Evolutionary conservation across 2,888 invertebrate species (phyloP), one percentile per base, ranked within the genome.

Genomic region (Amphimallon solstitiale): DNA sequence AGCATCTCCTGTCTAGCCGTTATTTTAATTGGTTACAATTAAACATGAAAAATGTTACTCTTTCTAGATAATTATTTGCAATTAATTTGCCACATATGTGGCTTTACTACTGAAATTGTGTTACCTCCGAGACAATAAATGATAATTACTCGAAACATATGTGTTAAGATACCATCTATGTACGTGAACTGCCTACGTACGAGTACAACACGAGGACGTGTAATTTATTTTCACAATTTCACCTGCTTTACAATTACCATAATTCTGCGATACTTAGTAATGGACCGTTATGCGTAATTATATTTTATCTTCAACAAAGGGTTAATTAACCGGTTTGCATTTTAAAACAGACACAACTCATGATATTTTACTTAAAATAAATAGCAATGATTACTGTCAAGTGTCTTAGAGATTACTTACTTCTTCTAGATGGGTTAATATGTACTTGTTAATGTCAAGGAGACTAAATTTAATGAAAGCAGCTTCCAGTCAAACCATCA

Each of bases 1-100:
- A 37, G 35, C 49, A 5, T 62, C 49, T 6, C 49, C 29, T 19
- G 35, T 54, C 64, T 54, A 64, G 54, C 51, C 59, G 67, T 59
- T 63, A 62, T 68, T 65, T 65, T 68, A 68, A 68, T 65, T 62
- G 68, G 62, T 54, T 15, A 49, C 65, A 65, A 68, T 68, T 68
- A 65, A 62, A 56, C 62, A 56, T 66, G 68, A 65, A 65, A 62
- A 65, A 65, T 65, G 68, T 63, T n/a, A 62, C 63, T 56, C 56
- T 60, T 61, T 62, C 52, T 23, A 43, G 54, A 35, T 68, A 65
- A 65, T 68, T 68, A 68, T 68, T 68, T 59, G 68, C 68, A 65
- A 68, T 68, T 68, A 63, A 68, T 68, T 65, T 65, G 54, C 68
- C 43, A 61, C 61, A 52, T 62, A 63, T 38, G 63, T 48, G 63